Conservation (phyloP, 1,140 invertebrate species). For the Drosophila prosaltans region DNA sequence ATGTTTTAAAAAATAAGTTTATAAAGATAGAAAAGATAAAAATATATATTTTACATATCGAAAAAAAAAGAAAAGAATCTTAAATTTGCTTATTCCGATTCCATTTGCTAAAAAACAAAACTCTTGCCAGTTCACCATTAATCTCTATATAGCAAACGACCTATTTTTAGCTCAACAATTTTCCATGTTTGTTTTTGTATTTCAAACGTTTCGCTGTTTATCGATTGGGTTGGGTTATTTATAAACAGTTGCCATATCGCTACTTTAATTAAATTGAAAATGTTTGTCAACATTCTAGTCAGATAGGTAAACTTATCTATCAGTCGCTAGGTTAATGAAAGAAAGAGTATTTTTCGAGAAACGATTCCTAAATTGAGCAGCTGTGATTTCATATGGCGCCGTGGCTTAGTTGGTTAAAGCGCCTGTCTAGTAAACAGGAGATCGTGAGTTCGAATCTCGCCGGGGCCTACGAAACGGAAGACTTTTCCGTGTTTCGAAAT, state of each 20-base stretch:
- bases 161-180: too few species aligned
- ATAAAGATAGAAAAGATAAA: too few species aligned
- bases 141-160: too few species aligned
- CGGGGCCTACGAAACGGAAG: conserved; percentile 81
- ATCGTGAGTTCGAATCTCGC: conserved; percentile 86
- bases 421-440: conserved; percentile 87
- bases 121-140: too few species aligned
- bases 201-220: neutral
- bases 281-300: neutral
- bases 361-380: neutral
- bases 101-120: too few species aligned
- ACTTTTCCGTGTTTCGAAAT: too few species aligned
- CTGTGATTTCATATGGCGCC: conserved; percentile 78
- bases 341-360: neutral
- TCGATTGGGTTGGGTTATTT: too few species aligned
- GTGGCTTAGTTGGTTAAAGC: conserved; percentile 87
- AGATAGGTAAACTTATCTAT: conserved; percentile 3
- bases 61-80: too few species aligned
- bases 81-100: too few species aligned
- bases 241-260: too few species aligned
- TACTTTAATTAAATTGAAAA: neutral
- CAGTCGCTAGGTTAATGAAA: neutral
- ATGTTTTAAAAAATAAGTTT: too few species aligned
- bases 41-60: too few species aligned
- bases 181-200: neutral